Evolutionary conservation across 2,888 invertebrate genomes (phyloP).

Genomic region (Galerucella nymphaeae): DNA sequence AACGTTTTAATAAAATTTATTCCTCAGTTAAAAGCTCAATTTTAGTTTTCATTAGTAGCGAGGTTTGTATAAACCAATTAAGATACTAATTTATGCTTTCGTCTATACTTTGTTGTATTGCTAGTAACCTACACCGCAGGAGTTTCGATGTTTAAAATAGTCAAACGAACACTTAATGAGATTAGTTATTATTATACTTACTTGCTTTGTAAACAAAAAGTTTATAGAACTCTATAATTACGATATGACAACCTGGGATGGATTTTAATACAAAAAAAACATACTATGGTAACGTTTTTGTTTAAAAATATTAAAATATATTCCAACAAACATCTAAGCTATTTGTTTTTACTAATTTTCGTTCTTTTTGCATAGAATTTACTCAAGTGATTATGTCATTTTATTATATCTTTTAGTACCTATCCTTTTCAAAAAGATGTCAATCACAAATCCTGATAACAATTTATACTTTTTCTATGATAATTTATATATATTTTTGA

Average conservation of each 20-base stretch:
- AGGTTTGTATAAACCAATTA: slow-evolving; percentile 9
- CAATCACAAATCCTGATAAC: too few species aligned
- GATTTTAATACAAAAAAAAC: too few species aligned
- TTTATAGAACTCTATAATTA: too few species aligned
- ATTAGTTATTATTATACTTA: background rate
- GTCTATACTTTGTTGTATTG: slow-evolving; percentile 1
- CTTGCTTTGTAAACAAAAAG: background rate
- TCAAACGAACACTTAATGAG: background rate
- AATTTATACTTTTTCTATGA: too few species aligned
- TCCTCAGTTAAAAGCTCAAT: background rate
- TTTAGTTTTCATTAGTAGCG: slow-evolving; percentile 14
- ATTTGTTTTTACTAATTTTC: background rate
- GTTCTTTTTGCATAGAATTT: background rate
- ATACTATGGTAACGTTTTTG: too few species aligned
- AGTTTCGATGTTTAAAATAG: background rate
- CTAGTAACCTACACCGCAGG: slow-evolving; percentile 4
- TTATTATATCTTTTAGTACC: too few species aligned
- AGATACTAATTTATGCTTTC: slow-evolving; percentile 5
- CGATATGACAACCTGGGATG: too few species aligned
- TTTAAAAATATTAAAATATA: background rate
- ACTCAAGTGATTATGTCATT: background rate
- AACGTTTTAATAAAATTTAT: too few species aligned
- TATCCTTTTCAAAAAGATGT: too few species aligned
- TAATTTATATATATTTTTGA: too few species aligned
- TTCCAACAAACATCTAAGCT: background rate